Evolutionary conservation across 1,140 invertebrate genomes (phyloP).

Genomic region (Conus ventricosus): DNA sequence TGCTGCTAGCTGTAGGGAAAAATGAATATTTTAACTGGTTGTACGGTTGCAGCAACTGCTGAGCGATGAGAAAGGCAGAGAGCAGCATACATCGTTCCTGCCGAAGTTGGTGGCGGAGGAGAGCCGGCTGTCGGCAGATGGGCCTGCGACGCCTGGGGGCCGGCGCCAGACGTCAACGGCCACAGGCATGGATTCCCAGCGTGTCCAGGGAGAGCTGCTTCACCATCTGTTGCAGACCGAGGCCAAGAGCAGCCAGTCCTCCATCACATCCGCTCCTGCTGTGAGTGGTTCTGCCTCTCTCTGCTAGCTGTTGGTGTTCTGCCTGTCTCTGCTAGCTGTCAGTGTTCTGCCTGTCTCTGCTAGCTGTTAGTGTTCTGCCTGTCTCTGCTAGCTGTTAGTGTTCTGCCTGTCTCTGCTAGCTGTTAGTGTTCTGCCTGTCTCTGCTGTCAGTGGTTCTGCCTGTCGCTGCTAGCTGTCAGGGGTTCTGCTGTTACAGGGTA

Average conservation of each 20-base stretch:
- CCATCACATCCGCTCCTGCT: conserved; percentile 61
- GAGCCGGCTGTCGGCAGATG: background rate
- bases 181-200: background rate
- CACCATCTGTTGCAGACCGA: conserved; percentile 82
- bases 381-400: too few species aligned
- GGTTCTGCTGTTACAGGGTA: too few species aligned
- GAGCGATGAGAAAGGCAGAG: conserved; percentile 80
- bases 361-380: too few species aligned
- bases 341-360: too few species aligned
- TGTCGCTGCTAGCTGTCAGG: too few species aligned
- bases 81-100: background rate
- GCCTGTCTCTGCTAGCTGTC: too few species aligned
- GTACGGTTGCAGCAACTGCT: conserved; percentile 81
- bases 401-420: too few species aligned
- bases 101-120: conserved; percentile 22
- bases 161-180: background rate
- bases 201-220: conserved; percentile 81
- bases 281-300: conserved; percentile 47
- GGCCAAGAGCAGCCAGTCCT: conserved; percentile 2
- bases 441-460: too few species aligned
- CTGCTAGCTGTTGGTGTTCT: too few species aligned
- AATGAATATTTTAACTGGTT: conserved; percentile 18
- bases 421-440: too few species aligned
- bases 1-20: too few species aligned
- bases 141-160: background rate